Percentiles rank a stretch among this genome's conserved stretches.
Conservation (phyloP, 2,797 vertebrate genomes). For the Sardinella longiceps region DNA sequence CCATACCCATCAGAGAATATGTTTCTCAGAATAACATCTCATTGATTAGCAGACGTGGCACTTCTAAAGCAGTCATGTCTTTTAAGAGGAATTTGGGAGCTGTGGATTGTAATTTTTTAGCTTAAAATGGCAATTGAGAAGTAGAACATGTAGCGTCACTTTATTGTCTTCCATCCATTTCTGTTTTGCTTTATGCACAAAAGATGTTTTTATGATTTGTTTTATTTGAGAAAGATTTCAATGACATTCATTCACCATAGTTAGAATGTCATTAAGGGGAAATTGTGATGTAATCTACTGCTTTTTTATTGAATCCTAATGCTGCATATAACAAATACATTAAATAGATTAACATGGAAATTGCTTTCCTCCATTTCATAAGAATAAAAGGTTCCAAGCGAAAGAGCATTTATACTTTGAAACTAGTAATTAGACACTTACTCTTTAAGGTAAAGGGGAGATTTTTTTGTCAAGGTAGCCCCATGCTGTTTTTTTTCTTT, state of each 20-base stretch:
- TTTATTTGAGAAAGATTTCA: not conserved
- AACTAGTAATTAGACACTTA: not conserved
- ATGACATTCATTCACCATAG: not conserved
- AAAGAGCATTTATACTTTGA: not conserved
- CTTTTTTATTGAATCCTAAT: not conserved
- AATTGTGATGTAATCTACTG: not conserved
- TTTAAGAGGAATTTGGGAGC: not conserved
- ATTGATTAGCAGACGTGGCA: conserved; percentile 19
- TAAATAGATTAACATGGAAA: not conserved
- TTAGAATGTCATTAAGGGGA: not conserved
- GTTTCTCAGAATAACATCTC: conserved; percentile 12
- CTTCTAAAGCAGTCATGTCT: conserved; percentile 3
- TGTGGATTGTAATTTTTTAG: not conserved
- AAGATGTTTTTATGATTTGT: not conserved
- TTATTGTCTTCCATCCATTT: not conserved
- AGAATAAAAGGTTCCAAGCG: not conserved
- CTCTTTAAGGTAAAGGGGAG: not conserved
- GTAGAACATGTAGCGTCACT: not conserved
- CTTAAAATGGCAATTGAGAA: not conserved
- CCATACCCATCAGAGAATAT: not conserved
- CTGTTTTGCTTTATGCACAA: not conserved
- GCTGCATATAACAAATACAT: not conserved
- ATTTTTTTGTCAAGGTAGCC: not conserved
- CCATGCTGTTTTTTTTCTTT: not conserved
- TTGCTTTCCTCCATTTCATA: not conserved